A percentile compares a stretch with the other conserved stretches of the same genome.
These are phyloP conservation scores for Notolabrus celidotus DNA, from an alignment of 2,797 vertebrate genomes.

Conservation along the genomic window DNA sequence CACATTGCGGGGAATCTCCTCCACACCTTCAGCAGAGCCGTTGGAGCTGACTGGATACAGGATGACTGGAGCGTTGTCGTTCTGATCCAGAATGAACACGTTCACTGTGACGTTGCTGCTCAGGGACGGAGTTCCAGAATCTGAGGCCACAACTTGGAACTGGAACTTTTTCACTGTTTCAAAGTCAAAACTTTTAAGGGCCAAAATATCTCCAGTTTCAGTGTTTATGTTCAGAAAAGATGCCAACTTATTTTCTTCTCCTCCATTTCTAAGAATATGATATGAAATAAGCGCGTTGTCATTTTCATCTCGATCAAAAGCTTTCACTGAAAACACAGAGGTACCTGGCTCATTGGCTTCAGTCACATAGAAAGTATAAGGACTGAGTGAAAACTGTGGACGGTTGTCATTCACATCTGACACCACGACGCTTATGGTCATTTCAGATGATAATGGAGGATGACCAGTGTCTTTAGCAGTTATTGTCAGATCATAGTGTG, in stretches of 20 bases:
- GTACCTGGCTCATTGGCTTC: conserved; percentile 71
- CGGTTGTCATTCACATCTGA: conserved; percentile 75
- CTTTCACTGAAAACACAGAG: conserved; percentile 66
- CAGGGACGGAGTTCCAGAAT: too few relatives aligned
- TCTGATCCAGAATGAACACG: too few relatives aligned
- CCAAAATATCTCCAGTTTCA: too few relatives aligned
- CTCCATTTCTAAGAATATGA: conserved; percentile 42
- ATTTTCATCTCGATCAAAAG: conserved; percentile 68
- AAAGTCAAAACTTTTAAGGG: too few relatives aligned
- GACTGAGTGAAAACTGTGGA: conserved; percentile 61
- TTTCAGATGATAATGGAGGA: conserved; percentile 61
- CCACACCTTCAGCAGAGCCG: too few relatives aligned
- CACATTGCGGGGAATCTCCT: too few relatives aligned
- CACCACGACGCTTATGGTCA: conserved; percentile 57
- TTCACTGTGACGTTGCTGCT: too few relatives aligned
- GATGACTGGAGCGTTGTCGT: too few relatives aligned
- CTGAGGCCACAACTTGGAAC: too few relatives aligned
- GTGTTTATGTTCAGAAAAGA: too few relatives aligned
- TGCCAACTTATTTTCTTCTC: conserved; percentile 15
- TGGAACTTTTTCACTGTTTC: too few relatives aligned
- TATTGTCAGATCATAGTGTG: conserved; percentile 66
- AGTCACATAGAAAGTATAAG: conserved; percentile 72
- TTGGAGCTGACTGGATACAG: too few relatives aligned
- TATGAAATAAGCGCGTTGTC: conserved; percentile 65
- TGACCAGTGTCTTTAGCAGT: conserved; percentile 69